Percentiles rank a stretch among this genome's conserved stretches.
Conservation (phyloP, 2,113 vertebrate species). For the Chlorocebus sabaeus region DNA sequence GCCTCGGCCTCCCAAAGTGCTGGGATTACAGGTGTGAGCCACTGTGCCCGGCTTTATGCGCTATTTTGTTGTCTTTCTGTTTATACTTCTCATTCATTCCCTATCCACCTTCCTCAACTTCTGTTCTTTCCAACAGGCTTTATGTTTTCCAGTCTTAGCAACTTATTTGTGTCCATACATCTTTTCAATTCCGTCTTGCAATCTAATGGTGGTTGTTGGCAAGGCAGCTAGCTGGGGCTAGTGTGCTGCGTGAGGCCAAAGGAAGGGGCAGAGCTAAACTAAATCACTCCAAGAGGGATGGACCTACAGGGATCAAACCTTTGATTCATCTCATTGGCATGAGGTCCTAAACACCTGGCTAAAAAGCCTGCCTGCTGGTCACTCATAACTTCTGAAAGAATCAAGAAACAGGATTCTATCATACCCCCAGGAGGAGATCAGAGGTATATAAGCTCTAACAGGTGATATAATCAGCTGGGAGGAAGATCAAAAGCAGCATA, state of each 20-base stretch:
- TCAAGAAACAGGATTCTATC: neutral
- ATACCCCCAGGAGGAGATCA: neutral
- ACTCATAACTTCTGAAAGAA: conserved; percentile 37
- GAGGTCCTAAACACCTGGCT: conserved; percentile 29
- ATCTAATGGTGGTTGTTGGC: neutral
- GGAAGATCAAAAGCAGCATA: conserved; percentile 29
- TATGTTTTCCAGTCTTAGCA: neutral
- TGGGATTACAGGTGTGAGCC: too few relatives aligned
- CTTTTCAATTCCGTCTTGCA: conserved; percentile 10
- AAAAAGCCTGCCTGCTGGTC: neutral
- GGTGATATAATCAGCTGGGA: neutral
- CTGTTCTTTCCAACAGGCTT: neutral
- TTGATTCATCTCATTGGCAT: conserved; percentile 18
- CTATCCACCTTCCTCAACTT: neutral
- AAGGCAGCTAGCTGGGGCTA: neutral
- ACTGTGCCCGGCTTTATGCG: neutral
- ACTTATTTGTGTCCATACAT: neutral
- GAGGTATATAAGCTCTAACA: conserved; percentile 6
- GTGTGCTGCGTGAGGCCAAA: neutral
- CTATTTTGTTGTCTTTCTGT: neutral
- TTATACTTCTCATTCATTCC: neutral
- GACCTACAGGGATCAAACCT: neutral
- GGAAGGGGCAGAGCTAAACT: neutral
- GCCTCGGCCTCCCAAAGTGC: too few relatives aligned
- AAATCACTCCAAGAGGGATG: neutral